These are phyloP conservation scores for Orchestia grillus DNA, from an alignment of 1,140 invertebrate species.

Conservation along the genomic window DNA sequence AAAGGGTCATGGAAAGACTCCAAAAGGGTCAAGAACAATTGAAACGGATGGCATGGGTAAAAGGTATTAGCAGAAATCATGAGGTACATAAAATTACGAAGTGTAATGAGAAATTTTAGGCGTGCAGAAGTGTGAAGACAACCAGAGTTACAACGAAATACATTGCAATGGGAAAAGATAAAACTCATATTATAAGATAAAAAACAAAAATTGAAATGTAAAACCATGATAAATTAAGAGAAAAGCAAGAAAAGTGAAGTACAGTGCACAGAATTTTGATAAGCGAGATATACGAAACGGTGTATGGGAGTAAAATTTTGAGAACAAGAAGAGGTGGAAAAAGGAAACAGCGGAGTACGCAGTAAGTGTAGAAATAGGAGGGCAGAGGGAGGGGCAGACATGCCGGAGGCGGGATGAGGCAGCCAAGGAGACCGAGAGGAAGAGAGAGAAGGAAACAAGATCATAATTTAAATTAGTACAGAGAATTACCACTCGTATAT, in stretches of 20 bases:
- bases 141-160: not conserved
- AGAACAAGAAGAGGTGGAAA: not conserved
- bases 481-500: not conserved
- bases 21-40: no score
- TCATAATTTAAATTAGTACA: slow-evolving; percentile 30
- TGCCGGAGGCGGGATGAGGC: not conserved
- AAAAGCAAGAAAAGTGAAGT: not conserved
- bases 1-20: no score
- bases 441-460: slow-evolving; percentile 21
- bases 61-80: no score
- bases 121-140: not conserved
- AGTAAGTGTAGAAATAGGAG: not conserved
- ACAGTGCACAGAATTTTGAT: not conserved
- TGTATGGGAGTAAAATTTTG: not conserved
- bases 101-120: not conserved
- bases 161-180: no score
- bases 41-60: no score
- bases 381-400: not conserved
- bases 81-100: not conserved
- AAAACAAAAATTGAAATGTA: not conserved
- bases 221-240: not conserved
- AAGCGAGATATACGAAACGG: not conserved
- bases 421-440: not conserved
- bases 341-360: no score
- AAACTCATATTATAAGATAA: not conserved